Base-by-base conservation (phyloP, 2,888 invertebrate genomes). In the Andrena dorsata region DNA sequence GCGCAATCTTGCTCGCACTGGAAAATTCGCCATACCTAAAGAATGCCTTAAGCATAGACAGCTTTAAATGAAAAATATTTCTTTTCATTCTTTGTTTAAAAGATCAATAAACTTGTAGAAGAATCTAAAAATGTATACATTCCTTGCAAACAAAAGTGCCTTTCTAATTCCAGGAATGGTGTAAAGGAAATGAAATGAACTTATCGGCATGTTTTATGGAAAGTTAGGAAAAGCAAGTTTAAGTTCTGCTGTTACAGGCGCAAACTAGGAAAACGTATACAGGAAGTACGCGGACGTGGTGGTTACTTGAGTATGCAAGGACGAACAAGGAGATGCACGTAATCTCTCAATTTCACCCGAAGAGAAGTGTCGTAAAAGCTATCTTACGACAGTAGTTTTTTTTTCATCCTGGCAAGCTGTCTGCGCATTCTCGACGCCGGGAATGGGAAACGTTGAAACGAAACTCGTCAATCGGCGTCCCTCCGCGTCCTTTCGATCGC, bases 311-410 rank as follows among this genome's bases (percentile, higher is more conserved):
- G 51, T 41, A 71, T 47, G 61, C 86, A 79, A 82, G 61, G 79
- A 80, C 85, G 80, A 87, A 87, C 85, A 87, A 84, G 85, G 84
- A 87, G 83, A 85, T 80, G 84, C 78, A 87, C 76, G 85, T 87
- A 87, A 87, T 87, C 85, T 87, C 79, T 87, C 80, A 87, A 87
- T 87, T 86, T 87, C 79, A 82, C 83, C 51, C 66, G 56, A 65
- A 82, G 77, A 76, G 64, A 70, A 73, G 74, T 35, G 63, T 76
- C 69, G 58, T 83, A 73, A 82, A 72, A 75, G 10, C 75, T 53
- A 76, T 68, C 75, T 83, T 83, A 78, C 83, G 81, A 66, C 73
- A 70, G 76, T 75, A 26, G 23, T 60, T 71, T 73, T 76, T 73
- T 63, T 53, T 68, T 75, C 63, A 58, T 32, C 10, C 35, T 23